phyloP scores from a whole-genome alignment of 1,140 invertebrate species.

The Pogonomyrmex barbatus region DNA sequence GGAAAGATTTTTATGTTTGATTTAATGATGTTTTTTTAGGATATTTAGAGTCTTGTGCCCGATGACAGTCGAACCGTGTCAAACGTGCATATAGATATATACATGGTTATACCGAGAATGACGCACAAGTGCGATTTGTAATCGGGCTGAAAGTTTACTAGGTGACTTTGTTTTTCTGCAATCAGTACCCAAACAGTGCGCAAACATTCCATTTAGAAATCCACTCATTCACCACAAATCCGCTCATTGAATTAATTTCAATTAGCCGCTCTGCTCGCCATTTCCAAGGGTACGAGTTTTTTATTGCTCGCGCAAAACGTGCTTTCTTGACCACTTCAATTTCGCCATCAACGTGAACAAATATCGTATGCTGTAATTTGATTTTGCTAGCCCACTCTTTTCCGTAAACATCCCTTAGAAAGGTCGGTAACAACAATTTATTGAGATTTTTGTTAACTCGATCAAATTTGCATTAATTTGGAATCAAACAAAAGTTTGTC shows the following conservation, averaged over 20 bases:
- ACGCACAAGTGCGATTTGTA: slow-evolving; percentile 65
- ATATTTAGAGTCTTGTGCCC: neutral
- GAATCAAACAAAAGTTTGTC: neutral
- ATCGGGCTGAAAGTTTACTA: slow-evolving; percentile 73
- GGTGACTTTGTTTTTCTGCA: slow-evolving; percentile 70
- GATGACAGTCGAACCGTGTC: slow-evolving; percentile 31
- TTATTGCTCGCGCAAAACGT: neutral
- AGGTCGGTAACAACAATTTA: neutral
- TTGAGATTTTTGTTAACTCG: neutral
- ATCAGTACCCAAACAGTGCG: slow-evolving; percentile 36
- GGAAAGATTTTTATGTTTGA: neutral
- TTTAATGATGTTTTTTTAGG: slow-evolving; percentile 17
- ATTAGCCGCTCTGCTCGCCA: neutral
- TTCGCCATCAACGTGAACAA: neutral
- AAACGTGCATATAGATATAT: slow-evolving; percentile 1
- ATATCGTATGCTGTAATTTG: neutral
- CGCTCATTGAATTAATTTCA: neutral
- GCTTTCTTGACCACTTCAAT: neutral
- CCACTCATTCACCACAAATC: neutral
- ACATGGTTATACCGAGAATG: neutral
- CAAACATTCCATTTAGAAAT: slow-evolving; percentile 48
- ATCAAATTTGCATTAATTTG: neutral
- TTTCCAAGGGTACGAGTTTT: neutral
- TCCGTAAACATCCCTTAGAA: neutral
- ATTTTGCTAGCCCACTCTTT: neutral